Percentiles rank a stretch among this genome's conserved stretches.
phyloP scores from a whole-genome alignment of 2,888 invertebrate genomes.

The Epicampocera succincta region DNA sequence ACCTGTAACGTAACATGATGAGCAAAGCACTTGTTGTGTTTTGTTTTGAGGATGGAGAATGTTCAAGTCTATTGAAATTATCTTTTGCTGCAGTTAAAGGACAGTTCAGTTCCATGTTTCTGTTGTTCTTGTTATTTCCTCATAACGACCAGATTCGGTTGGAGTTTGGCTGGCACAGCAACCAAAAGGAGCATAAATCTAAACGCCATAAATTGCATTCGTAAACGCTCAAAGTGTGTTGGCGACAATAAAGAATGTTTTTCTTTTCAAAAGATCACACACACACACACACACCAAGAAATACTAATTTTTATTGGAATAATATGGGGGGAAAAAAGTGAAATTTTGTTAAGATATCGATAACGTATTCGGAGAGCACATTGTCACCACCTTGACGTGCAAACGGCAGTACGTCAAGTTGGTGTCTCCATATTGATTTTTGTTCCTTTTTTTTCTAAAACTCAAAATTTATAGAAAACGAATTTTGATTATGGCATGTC shows the following conservation, averaged over 20 bases:
- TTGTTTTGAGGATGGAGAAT: slow-evolving; percentile 22
- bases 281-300: not conserved
- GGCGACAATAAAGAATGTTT: slow-evolving; percentile 19
- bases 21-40: slow-evolving; percentile 35
- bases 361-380: too few relatives aligned
- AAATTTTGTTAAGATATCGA: too few relatives aligned
- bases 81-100: slow-evolving; percentile 27
- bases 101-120: slow-evolving; percentile 35
- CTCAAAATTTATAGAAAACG: too few relatives aligned
- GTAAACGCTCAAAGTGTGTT: slow-evolving; percentile 21
- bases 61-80: slow-evolving; percentile 37
- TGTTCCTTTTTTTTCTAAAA: too few relatives aligned
- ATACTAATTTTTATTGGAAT: too few relatives aligned
- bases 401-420: too few relatives aligned
- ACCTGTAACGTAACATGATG: slow-evolving; percentile 25
- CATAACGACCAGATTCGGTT: slow-evolving; percentile 13
- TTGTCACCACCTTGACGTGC: too few relatives aligned
- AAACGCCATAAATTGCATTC: slow-evolving; percentile 29
- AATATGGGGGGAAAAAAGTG: too few relatives aligned
- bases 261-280: not conserved
- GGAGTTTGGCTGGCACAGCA: slow-evolving; percentile 38
- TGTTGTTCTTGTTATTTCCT: not conserved
- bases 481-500: too few relatives aligned
- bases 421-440: too few relatives aligned
- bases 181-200: slow-evolving; percentile 8